Conservation (phyloP, 2,113 vertebrate species). For the Cranoglanis bouderius region DNA sequence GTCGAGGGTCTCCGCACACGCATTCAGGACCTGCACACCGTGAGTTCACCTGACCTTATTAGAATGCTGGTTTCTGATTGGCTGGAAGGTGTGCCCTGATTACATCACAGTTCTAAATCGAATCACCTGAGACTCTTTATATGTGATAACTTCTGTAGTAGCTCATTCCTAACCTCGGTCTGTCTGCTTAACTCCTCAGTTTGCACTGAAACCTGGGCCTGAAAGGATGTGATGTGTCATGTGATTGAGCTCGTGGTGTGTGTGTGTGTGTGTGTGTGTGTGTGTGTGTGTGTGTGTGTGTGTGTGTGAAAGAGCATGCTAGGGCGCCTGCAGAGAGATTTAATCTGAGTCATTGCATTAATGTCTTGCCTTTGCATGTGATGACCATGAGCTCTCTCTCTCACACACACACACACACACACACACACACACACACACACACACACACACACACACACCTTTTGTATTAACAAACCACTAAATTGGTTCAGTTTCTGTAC, state of each 20-base stretch:
- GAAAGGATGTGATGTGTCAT: background rate
- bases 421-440: background rate
- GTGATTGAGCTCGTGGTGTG: background rate
- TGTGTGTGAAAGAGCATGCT: fast-evolving
- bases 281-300: background rate
- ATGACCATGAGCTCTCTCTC: constrained; percentile 53
- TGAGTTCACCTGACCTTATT: constrained; percentile 65
- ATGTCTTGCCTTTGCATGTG: constrained; percentile 62
- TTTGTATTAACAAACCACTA: background rate
- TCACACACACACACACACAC: background rate
- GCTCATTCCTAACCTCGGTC: background rate
- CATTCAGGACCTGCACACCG: constrained; percentile 90
- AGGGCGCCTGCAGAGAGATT: background rate
- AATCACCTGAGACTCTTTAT: background rate
- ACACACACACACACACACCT: background rate
- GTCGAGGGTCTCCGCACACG: constrained; percentile 85
- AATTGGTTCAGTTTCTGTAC: too few species aligned
- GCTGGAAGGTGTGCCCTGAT: background rate
- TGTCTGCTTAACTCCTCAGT: background rate
- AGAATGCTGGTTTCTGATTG: background rate
- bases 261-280: constrained; percentile 9
- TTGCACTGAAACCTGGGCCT: background rate
- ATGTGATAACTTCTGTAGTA: background rate
- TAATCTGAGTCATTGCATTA: constrained; percentile 34
- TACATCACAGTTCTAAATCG: background rate